phyloP scores from a whole-genome alignment of 2,888 invertebrate genomes.

The Pinctada fucata region DNA sequence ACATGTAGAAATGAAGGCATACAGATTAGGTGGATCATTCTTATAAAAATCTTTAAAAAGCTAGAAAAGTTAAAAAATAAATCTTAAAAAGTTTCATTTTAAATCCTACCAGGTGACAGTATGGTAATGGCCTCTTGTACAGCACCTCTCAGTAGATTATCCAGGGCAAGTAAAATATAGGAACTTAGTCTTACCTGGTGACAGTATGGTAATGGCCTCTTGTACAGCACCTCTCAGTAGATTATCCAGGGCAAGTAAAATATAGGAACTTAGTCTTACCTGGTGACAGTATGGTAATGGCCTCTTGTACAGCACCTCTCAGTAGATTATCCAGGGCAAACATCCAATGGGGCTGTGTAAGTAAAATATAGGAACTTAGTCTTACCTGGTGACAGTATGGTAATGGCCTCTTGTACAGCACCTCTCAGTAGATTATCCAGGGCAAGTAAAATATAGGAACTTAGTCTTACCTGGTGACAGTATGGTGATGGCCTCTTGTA shows the following conservation, averaged over 20 bases:
- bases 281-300: conserved; percentile 93
- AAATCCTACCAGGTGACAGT: conserved; percentile 84
- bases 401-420: conserved; percentile 94
- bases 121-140: conserved; percentile 95
- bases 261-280: conserved; percentile 74
- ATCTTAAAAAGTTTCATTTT: no score
- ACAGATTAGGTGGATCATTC: no score
- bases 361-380: no score
- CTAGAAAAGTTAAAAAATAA: no score
- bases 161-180: conserved; percentile 82
- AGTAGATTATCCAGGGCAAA: conserved; percentile 97
- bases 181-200: conserved; percentile 81
- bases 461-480: conserved; percentile 84
- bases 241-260: conserved; percentile 90
- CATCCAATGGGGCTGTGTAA: conserved; percentile 99
- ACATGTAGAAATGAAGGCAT: no score
- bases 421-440: conserved; percentile 94
- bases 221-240: conserved; percentile 94
- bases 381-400: conserved; percentile 88
- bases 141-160: conserved; percentile 93
- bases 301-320: conserved; percentile 93
- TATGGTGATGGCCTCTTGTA: conserved; percentile 93
- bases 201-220: conserved; percentile 92
- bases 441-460: conserved; percentile 78
- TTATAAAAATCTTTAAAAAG: no score